These are phyloP conservation scores for Psilopsiagon aurifrons DNA, from an alignment of 2,113 vertebrate genomes.

Conservation along the genomic window DNA sequence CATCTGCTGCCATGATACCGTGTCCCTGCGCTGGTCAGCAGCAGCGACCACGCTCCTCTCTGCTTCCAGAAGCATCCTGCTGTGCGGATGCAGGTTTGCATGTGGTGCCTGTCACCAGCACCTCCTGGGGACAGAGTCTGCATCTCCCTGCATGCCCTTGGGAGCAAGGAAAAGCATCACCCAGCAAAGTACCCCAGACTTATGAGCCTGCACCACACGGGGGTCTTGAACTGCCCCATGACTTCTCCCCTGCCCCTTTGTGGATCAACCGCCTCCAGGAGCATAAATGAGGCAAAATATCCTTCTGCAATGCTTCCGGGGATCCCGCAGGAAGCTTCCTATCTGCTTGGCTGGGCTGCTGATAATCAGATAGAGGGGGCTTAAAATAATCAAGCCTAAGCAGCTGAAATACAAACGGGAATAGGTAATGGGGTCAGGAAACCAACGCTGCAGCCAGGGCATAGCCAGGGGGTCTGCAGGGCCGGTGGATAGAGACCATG, in stretches of 20 bases:
- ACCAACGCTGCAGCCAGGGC: background rate
- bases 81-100: rapidly evolving
- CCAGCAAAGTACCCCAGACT: background rate
- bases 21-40: background rate
- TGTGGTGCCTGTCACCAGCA: background rate
- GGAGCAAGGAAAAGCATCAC: background rate
- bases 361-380: slow-evolving; percentile 59
- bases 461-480: background rate
- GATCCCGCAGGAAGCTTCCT: slow-evolving; percentile 7
- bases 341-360: slow-evolving; percentile 8
- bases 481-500: rapidly evolving
- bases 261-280: background rate
- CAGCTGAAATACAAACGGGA: slow-evolving; percentile 44
- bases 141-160: rapidly evolving
- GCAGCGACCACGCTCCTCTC: background rate
- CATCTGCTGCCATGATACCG: rapidly evolving
- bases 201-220: background rate
- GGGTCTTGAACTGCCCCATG: background rate
- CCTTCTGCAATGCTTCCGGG: background rate
- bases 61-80: background rate
- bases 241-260: background rate
- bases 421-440: slow-evolving; percentile 54
- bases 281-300: background rate
- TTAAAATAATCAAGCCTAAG: slow-evolving; percentile 64
- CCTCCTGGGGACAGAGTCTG: background rate